phyloP scores from a whole-genome alignment of 2,113 vertebrate genomes.

The Thomomys bottae region DNA sequence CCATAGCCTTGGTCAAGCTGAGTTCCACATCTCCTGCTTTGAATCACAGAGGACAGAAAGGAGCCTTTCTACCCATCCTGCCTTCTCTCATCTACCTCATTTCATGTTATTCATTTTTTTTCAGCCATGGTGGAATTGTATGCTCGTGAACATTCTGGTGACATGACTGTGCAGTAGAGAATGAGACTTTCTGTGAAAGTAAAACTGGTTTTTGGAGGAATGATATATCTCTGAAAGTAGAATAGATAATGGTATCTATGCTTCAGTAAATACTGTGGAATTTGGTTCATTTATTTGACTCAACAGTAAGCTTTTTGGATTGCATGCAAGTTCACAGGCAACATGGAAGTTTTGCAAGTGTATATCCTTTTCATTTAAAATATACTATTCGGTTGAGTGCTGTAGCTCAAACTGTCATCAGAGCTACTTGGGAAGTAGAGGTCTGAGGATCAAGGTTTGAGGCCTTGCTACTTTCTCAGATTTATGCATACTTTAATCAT shows the following conservation, averaged over 20 bases:
- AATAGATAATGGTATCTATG: not conserved
- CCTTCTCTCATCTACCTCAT: not conserved
- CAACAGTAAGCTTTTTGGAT: not conserved
- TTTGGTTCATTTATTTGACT: not conserved
- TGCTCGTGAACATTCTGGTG: not conserved
- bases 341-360: not conserved
- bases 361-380: not conserved
- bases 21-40: not conserved
- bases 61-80: not conserved
- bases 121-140: not conserved
- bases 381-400: not conserved
- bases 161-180: not conserved
- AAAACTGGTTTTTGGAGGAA: not conserved
- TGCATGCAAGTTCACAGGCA: not conserved
- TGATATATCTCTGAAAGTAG: not conserved
- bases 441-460: no score
- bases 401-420: no score
- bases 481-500: accelerated
- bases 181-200: not conserved
- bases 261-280: not conserved
- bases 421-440: no score
- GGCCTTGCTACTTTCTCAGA: not conserved
- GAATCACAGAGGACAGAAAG: not conserved
- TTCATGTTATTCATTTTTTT: not conserved
- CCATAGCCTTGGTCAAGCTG: not conserved